Conservation (phyloP, 2,888 invertebrate species). For the Lasioglossum malachurum region DNA sequence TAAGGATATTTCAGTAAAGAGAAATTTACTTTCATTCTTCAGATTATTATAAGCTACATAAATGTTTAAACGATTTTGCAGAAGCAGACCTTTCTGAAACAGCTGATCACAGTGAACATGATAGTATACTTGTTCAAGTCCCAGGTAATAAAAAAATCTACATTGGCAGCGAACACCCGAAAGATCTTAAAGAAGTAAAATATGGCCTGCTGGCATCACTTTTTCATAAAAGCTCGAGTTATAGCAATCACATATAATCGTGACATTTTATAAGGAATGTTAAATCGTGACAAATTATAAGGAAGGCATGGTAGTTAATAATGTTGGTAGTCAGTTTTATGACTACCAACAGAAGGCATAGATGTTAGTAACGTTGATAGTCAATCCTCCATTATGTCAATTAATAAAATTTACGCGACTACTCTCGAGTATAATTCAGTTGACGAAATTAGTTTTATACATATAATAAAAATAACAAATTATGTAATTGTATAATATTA, state of each 20-base stretch:
- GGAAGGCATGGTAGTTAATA: not conserved
- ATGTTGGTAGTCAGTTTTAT: not conserved
- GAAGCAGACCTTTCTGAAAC: slow-evolving; percentile 27
- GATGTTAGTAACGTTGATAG: not conserved
- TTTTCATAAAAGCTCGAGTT: slow-evolving; percentile 23
- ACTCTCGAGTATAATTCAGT: not conserved
- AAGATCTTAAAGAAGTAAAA: slow-evolving; percentile 1
- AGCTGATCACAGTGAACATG: slow-evolving; percentile 19
- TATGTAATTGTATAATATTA: not conserved
- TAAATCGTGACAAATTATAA: not conserved
- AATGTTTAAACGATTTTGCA: slow-evolving; percentile 27
- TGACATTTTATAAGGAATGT: not conserved
- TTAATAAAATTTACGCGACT: not conserved
- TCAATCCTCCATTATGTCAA: not conserved
- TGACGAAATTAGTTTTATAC: not conserved
- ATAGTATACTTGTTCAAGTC: slow-evolving; percentile 46
- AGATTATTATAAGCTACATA: not conserved
- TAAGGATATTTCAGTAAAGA: not conserved
- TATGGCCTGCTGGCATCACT: slow-evolving; percentile 10
- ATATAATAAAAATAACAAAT: not conserved
- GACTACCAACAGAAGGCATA: not conserved
- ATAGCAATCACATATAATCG: slow-evolving; percentile 6
- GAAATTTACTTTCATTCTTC: not conserved
- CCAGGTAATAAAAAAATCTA: slow-evolving; percentile 47
- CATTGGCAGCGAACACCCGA: slow-evolving; percentile 29